Conservation (phyloP, 2,113 vertebrate genomes). For the Rhabdornis inornatus region DNA sequence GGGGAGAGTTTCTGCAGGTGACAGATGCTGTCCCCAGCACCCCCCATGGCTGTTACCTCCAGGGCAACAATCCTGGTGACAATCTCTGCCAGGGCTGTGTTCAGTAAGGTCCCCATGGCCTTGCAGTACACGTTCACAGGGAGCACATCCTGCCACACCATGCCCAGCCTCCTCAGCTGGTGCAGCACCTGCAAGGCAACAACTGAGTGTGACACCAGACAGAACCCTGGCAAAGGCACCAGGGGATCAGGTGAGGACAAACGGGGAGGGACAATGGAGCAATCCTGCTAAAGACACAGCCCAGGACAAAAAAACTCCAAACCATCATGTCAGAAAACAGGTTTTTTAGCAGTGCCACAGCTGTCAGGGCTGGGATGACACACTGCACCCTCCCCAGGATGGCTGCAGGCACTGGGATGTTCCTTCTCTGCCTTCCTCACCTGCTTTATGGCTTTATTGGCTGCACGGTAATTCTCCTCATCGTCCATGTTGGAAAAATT, state of each 20-base stretch:
- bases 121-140: conserved; percentile 92
- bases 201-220: background rate
- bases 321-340: fast-evolving
- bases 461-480: conserved; percentile 86
- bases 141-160: conserved; percentile 94
- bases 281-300: background rate
- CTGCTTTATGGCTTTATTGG: conserved; percentile 90
- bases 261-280: background rate
- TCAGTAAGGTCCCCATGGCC: conserved; percentile 91
- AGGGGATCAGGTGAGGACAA: fast-evolving
- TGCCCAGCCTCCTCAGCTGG: conserved; percentile 88
- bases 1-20: background rate
- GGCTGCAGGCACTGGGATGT: background rate
- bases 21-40: background rate
- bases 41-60: conserved; percentile 75
- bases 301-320: background rate
- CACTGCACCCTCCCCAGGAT: background rate
- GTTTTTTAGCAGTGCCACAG: background rate
- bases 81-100: conserved; percentile 85
- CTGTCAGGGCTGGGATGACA: background rate
- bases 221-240: background rate
- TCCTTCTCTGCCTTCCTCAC: conserved; percentile 41
- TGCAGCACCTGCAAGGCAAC: conserved; percentile 83
- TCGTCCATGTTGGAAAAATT: conserved; percentile 93
- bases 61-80: conserved; percentile 84